Evolutionary conservation across 2,113 vertebrate species (phyloP).

Genomic region (Labeo rohita): DNA sequence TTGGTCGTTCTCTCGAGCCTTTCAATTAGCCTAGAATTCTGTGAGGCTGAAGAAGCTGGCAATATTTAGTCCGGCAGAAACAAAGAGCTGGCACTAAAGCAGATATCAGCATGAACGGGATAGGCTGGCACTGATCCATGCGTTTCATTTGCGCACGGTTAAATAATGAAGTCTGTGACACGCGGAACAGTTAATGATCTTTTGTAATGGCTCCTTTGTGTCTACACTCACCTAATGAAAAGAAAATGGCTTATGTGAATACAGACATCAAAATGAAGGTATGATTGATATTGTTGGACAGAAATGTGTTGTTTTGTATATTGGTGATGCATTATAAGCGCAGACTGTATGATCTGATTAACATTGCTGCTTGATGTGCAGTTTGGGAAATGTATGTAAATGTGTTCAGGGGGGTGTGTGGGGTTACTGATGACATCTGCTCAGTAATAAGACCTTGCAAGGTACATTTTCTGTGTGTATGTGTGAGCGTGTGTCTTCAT

Average conservation of each 20-base stretch:
- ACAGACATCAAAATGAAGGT: conserved; percentile 28
- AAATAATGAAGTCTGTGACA: conserved; percentile 41
- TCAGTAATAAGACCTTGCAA: conserved; percentile 9
- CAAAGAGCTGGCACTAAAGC: conserved; percentile 39
- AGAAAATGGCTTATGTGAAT: neutral
- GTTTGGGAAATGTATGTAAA: neutral
- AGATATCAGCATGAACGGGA: conserved; percentile 6
- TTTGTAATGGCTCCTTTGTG: conserved; percentile 19
- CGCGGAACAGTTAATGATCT: conserved; percentile 48
- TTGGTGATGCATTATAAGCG: neutral
- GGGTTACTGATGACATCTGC: conserved; percentile 28
- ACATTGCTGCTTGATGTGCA: neutral
- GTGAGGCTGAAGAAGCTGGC: neutral
- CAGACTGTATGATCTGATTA: neutral
- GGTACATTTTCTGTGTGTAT: neutral
- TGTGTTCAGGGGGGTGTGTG: conserved; percentile 3
- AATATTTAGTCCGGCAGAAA: conserved; percentile 9
- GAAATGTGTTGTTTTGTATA: conserved; percentile 3
- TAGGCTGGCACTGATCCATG: conserved; percentile 11
- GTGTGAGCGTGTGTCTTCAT: conserved; percentile 11
- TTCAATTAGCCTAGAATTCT: conserved; percentile 3
- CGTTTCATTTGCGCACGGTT: conserved; percentile 26
- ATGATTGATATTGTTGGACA: conserved; percentile 3
- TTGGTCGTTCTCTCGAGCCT: neutral
- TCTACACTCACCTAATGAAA: conserved; percentile 35